phyloP scores from a whole-genome alignment of 2,113 vertebrate species.

The Coracopsis vasa region DNA sequence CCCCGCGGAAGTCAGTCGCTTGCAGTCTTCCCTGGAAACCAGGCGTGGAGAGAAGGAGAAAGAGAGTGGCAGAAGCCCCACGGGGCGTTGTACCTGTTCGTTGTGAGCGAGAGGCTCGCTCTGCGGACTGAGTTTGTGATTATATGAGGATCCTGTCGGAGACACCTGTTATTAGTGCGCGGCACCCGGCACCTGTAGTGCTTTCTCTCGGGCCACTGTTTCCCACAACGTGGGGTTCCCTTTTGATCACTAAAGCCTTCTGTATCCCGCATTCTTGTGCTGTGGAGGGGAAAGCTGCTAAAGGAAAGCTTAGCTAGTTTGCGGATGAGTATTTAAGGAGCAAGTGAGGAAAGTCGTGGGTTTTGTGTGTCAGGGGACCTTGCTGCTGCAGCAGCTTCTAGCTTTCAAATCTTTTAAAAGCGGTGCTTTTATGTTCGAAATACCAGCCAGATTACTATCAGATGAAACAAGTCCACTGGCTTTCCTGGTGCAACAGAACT shows the following conservation, averaged over 20 bases:
- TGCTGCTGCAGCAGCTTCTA: not conserved
- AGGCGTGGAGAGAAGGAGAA: not conserved
- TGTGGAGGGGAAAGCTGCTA: not conserved
- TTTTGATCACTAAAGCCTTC: not conserved
- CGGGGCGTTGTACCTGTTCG: not conserved
- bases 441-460: not conserved
- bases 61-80: not conserved
- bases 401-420: not conserved
- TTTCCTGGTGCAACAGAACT: not conserved
- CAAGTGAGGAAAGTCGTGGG: not conserved
- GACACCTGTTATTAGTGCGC: slow-evolving; percentile 24
- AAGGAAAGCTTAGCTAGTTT: not conserved
- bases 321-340: not conserved
- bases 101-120: not conserved
- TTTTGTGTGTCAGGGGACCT: not conserved
- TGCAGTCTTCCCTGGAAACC: not conserved
- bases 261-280: not conserved
- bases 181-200: not conserved
- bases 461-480: not conserved
- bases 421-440: not conserved
- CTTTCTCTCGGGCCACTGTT: not conserved
- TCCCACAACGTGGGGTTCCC: not conserved
- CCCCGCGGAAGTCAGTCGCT: not conserved
- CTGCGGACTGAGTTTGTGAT: not conserved
- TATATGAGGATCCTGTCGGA: not conserved